These are phyloP conservation scores for Marmota monax DNA, from an alignment of 2,113 vertebrate genomes.

Conservation along the genomic window DNA sequence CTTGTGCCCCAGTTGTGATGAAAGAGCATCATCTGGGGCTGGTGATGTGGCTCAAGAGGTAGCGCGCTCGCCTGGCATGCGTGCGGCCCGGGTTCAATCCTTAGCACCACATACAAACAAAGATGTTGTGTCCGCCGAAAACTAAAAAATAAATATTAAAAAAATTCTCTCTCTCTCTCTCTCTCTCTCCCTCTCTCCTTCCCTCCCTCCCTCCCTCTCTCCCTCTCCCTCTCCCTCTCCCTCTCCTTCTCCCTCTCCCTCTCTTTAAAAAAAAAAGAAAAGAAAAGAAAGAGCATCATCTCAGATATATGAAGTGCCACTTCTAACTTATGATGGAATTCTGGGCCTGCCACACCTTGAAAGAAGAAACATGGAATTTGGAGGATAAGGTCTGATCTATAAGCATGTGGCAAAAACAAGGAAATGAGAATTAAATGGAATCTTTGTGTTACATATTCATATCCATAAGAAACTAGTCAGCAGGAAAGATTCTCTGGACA, in stretches of 20 bases:
- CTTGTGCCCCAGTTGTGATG: background rate
- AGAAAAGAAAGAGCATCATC: background rate
- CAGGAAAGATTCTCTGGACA: background rate
- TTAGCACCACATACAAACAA: too few relatives aligned
- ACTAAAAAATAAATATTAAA: too few relatives aligned
- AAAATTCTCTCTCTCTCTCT: too few relatives aligned
- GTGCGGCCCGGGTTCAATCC: too few relatives aligned
- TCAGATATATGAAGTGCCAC: background rate
- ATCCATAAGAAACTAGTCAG: background rate
- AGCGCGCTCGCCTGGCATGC: too few relatives aligned
- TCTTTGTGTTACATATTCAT: background rate
- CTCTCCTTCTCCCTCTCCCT: too few relatives aligned
- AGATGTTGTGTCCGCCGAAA: too few relatives aligned
- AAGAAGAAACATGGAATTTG: background rate
- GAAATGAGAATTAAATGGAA: background rate
- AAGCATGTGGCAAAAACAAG: background rate
- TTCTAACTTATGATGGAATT: background rate
- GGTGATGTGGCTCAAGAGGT: too few relatives aligned
- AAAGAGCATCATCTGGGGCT: background rate
- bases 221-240: too few relatives aligned
- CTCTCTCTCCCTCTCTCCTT: too few relatives aligned
- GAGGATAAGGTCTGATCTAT: background rate
- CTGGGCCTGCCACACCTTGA: background rate
- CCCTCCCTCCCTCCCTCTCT: too few relatives aligned
- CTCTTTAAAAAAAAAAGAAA: too few relatives aligned